Conservation (phyloP, 2,888 invertebrate genomes). For the Venustoraphidia nigricollis region DNA sequence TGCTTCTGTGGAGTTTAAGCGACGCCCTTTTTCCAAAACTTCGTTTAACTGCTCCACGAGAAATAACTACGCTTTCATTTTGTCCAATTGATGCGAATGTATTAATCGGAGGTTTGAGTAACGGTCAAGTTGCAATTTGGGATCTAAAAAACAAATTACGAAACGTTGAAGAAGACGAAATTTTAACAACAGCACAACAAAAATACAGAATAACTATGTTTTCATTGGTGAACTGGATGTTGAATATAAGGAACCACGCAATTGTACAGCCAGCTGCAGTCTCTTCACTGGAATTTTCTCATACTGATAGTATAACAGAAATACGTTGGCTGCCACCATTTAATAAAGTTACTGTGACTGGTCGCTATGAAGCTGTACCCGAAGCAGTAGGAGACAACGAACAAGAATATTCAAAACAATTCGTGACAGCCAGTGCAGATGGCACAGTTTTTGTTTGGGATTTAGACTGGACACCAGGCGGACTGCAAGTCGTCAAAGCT, state of each 20-base stretch:
- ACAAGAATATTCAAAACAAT: slow-evolving; percentile 36
- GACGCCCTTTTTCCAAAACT: slow-evolving; percentile 55
- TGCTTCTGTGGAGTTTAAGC: slow-evolving; percentile 59
- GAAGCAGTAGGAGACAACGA: slow-evolving; percentile 17
- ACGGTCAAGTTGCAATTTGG: slow-evolving; percentile 59
- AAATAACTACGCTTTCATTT: slow-evolving; percentile 47
- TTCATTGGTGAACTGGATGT: slow-evolving; percentile 53
- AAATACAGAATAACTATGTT: slow-evolving; percentile 44
- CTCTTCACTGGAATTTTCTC: slow-evolving; percentile 45
- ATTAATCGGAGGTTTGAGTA: slow-evolving; percentile 53
- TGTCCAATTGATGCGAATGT: slow-evolving; percentile 54
- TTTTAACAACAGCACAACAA: slow-evolving; percentile 43
- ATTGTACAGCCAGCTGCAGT: slow-evolving; percentile 42
- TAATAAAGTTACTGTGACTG: slow-evolving; percentile 40
- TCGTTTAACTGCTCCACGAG: slow-evolving; percentile 47
- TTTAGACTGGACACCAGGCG: slow-evolving; percentile 33
- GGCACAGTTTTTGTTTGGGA: slow-evolving; percentile 58
- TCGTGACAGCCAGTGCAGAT: slow-evolving; percentile 49
- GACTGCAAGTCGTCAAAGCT: slow-evolving; percentile 21
- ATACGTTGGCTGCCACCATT: slow-evolving; percentile 55
- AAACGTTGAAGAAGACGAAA: slow-evolving; percentile 42
- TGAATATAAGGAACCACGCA: slow-evolving; percentile 38
- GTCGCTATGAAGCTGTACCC: slow-evolving; percentile 30
- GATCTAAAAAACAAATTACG: slow-evolving; percentile 47
- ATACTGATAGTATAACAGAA: slow-evolving; percentile 42